These are phyloP conservation scores for Sprattus sprattus DNA, from an alignment of 2,113 vertebrate species.

Conservation along the genomic window DNA sequence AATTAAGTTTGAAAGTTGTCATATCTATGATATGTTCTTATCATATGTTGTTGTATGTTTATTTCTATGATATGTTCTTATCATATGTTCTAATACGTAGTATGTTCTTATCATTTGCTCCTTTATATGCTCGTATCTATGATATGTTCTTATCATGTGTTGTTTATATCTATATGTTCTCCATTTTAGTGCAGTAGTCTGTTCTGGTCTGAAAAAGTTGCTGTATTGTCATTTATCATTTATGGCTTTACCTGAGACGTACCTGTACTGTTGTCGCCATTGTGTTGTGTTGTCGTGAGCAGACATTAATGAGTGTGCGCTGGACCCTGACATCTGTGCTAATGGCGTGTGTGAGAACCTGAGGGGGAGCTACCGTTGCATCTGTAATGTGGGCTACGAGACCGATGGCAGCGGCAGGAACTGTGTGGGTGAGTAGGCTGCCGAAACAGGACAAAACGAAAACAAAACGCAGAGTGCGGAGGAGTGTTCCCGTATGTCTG, in stretches of 20 bases:
- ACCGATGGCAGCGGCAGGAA: conserved; percentile 66
- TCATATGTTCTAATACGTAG: no score
- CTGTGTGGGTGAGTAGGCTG: conserved; percentile 68
- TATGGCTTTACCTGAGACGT: background rate
- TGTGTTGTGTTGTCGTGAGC: conserved; percentile 7
- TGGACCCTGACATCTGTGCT: conserved; percentile 76
- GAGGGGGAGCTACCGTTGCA: conserved; percentile 71
- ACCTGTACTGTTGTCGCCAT: conserved; percentile 17
- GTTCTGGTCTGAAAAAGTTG: no score
- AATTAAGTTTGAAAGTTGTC: background rate
- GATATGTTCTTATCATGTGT: no score
- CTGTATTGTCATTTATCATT: no score
- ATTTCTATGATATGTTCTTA: no score
- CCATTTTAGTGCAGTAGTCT: no score
- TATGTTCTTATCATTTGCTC: no score
- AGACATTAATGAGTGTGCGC: conserved; percentile 80
- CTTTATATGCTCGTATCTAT: no score
- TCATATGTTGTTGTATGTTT: no score
- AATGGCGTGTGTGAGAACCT: conserved; percentile 78
- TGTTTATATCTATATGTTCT: no score
- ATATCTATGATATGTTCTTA: no score
- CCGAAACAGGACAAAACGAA: background rate
- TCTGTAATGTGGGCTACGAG: conserved; percentile 76
- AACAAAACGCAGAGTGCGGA: background rate
- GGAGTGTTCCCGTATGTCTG: background rate